Base-by-base conservation (phyloP, 2,113 vertebrate genomes). In the Perognathus longimembris region DNA sequence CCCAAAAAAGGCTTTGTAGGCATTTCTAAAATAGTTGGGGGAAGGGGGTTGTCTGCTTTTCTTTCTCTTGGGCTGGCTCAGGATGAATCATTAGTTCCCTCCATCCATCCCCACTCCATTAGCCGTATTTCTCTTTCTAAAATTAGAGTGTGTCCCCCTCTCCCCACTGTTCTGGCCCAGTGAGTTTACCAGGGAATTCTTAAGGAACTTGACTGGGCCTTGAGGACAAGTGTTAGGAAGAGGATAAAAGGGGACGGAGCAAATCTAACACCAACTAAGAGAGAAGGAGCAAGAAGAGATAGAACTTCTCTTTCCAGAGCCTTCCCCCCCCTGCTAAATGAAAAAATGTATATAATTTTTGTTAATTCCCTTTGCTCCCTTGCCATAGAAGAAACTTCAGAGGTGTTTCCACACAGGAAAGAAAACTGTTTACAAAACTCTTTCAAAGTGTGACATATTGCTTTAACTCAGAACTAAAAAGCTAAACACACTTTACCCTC, bases 371-470 rank as follows among this genome's bases (percentile, higher is more conserved):
- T 79, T 95, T 97, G 97, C 97, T 97, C 97, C 97, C 97, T 97
- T 30, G 97, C 97, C 91, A 89, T 97, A 97, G 95, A 96, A 97
- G 97, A 97, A 97, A 97, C 97, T 97, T 97, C 96, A 98, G 98
- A 97, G 97, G 96, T 96, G 86, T 98, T 98, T 98, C 97, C 96
- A 97, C 96, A 97, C 96, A 97, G 97, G 97, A 97, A 98, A 98
- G 97, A 97, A 54, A 96, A 97, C 96, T 98, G 98, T 98, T 98
- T 98, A 98, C 97, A 98, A 96, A 98, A 97, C 96, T 97, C 96
- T 98, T 98, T 98, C 97, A 97, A 95, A 98, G 97, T 98, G 97
- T 98, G 98, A 98, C 97, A 97, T 97, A 98, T 97, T 97, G 96
- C 97, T 97, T 96, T 94, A 97, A 97, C 97, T 98, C 97, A 97